Base-by-base conservation (phyloP, 2,113 vertebrate genomes). In the Vulpes ferrilata region DNA sequence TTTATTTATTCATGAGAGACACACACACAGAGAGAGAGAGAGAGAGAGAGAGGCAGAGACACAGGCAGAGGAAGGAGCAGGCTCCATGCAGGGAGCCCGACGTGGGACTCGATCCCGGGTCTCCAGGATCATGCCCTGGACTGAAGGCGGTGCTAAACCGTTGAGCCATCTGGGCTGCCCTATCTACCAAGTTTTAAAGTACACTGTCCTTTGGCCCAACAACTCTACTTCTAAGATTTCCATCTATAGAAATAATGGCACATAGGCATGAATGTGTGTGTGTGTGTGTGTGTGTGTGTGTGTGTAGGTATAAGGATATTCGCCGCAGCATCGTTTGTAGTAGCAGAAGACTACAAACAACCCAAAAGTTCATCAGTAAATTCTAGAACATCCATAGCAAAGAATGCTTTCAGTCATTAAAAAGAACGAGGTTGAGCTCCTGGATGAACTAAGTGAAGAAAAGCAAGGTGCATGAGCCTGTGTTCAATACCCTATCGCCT, bases 361-460 rank as follows among this genome's bases (percentile, higher is more conserved):
- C 11, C 2, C 13, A 1, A 43, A 81, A 59, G 38, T 38, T 51
- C 27, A n/a, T 90, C 82, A 76, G 27, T 25, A 64, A 90, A 85
- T 92, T 71, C 88, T 2, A 11, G 55, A 84, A 43, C 32, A 65
- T 84, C 53, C 35, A n/a, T 27, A 27, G 22, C 48, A 85, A 30
- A 74, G 88, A 84, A 88, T 9, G 23, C 20, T 80, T 94, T n/a
- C 3, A 67, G 43, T 22, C 53, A 51, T 59, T 74, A 81, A n/a
- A 74, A 92, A 90, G n/a, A 95, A 76, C 65, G 69, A 96, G 43
- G 6, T 23, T 86, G 60, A 93, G 38, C 35, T 90, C 62, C 43
- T 38, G 87, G 62, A 79, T 25, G 87, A 95, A 84, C 38, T 13
- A 51, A 80, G 6, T 62, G n/a, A 53, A 32, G 71, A 81, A 79